Base-by-base conservation (phyloP, 2,888 invertebrate genomes). In the Steinernema hermaphroditum region DNA sequence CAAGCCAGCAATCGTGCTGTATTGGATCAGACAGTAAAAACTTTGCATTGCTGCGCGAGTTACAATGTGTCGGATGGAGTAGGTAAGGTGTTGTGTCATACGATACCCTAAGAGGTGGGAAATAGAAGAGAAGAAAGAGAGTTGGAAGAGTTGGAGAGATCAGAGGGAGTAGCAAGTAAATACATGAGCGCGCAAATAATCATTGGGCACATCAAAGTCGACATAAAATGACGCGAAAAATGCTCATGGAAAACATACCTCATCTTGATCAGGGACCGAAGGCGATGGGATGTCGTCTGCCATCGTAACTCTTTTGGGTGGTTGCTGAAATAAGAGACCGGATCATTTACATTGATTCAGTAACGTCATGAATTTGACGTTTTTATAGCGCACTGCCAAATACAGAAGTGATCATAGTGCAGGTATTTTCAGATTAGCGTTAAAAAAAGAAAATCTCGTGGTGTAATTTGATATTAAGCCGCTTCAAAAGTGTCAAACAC, bases 21-120 rank as follows among this genome's bases (percentile, higher is more conserved):
- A 16, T 8, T 8, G 14, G 62, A 32, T 62, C 62, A 12, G n/a
- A 62, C 32, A 62, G 34, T 29, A 62, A 62, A 62, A 62, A 62
- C 32, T 62, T 62, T 62, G 62, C 62, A 62, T 29, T 14, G 32
- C 62, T 62, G 62, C 62, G 62, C 62, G 62, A 62, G 62, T 62
- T 29, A 62, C 62, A 62, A 62, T 62, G 62, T 62, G 62, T 62
- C 34, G 32, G 29, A 24, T 27, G 62, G 62, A 2, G 29, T 29
- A 29, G 62, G 29, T 29, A 62, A 62, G 34, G 62, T 62, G 62
- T 62, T 62, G 62, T 62, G 62, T 62, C 62, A 62, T 62, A 29
- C 32, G 62, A 62, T 32, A 62, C 62, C 62, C 62, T 62, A 29
- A 62, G 62, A 62, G 29, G 62, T 62, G 62, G 62, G 62, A 62